phyloP scores from a whole-genome alignment of 1,140 invertebrate species.

The Zaprionus capensis region DNA sequence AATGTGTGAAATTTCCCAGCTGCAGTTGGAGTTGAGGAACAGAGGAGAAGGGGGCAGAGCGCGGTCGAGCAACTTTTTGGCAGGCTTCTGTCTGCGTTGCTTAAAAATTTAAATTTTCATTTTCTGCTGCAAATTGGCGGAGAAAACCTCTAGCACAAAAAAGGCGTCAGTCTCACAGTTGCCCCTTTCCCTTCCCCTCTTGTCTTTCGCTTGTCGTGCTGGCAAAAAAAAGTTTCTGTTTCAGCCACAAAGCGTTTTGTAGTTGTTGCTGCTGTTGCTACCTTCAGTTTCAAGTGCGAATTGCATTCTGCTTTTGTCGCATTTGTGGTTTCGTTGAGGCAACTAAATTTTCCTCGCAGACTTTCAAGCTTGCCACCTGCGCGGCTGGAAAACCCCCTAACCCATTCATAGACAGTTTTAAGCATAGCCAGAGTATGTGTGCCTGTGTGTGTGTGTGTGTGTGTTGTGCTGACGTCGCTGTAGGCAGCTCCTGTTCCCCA shows the following conservation, averaged over 20 bases:
- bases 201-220: background rate
- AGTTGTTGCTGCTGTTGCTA: slow-evolving; percentile 29
- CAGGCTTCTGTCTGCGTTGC: slow-evolving; percentile 59
- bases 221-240: slow-evolving; percentile 32
- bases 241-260: slow-evolving; percentile 41
- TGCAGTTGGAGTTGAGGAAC: slow-evolving; percentile 41
- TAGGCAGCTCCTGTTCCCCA: slow-evolving; percentile 54
- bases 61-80: slow-evolving; percentile 60
- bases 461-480: slow-evolving; percentile 23
- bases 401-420: slow-evolving; percentile 22
- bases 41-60: slow-evolving; percentile 8
- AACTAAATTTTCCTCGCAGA: slow-evolving; percentile 46
- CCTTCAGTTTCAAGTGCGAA: slow-evolving; percentile 77
- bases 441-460: slow-evolving; percentile 25
- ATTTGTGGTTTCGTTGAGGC: slow-evolving; percentile 75
- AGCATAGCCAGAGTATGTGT: background rate
- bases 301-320: slow-evolving; percentile 82
- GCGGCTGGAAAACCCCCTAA: background rate
- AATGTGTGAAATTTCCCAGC: slow-evolving; percentile 80
- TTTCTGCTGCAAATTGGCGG: slow-evolving; percentile 73
- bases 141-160: slow-evolving; percentile 32
- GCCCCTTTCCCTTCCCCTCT: slow-evolving; percentile 23
- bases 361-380: slow-evolving; percentile 35
- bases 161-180: slow-evolving; percentile 21
- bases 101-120: slow-evolving; percentile 83